phyloP scores from a whole-genome alignment of 2,113 vertebrate species.

The Sigmodon hispidus region DNA sequence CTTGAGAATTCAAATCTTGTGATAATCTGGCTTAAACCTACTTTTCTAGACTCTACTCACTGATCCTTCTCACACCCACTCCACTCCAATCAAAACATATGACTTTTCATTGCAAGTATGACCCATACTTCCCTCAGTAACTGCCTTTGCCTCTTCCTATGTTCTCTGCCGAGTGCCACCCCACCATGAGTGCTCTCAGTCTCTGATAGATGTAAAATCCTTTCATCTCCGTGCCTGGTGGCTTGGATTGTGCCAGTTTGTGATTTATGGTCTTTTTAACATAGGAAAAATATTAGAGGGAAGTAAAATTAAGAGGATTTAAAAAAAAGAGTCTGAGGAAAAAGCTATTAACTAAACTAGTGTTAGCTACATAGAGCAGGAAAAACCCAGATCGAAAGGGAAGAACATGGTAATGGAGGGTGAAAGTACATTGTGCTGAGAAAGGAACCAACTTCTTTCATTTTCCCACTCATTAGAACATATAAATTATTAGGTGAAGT shows the following conservation, averaged over 20 bases:
- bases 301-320: background rate
- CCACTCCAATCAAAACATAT: constrained; percentile 53
- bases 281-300: background rate
- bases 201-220: background rate
- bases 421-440: constrained; percentile 28
- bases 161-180: background rate
- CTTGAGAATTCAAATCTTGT: constrained; percentile 45
- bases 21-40: constrained; percentile 53
- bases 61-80: constrained; percentile 45
- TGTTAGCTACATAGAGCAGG: background rate
- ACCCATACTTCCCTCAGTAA: background rate
- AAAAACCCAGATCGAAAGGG: background rate
- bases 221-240: background rate
- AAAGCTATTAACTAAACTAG: background rate
- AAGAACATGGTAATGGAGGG: background rate
- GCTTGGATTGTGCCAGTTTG: background rate
- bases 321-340: background rate
- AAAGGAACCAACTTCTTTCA: background rate
- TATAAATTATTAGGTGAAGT: constrained; percentile 54
- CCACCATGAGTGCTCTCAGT: background rate
- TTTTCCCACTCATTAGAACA: constrained; percentile 53
- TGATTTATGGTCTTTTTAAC: background rate
- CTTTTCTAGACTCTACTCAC: constrained; percentile 35
- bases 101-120: constrained; percentile 2
- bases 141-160: background rate